A percentile compares a stretch with the other conserved stretches of the same genome.
Conservation (phyloP, 2,888 invertebrate genomes). For the Patella depressa region DNA sequence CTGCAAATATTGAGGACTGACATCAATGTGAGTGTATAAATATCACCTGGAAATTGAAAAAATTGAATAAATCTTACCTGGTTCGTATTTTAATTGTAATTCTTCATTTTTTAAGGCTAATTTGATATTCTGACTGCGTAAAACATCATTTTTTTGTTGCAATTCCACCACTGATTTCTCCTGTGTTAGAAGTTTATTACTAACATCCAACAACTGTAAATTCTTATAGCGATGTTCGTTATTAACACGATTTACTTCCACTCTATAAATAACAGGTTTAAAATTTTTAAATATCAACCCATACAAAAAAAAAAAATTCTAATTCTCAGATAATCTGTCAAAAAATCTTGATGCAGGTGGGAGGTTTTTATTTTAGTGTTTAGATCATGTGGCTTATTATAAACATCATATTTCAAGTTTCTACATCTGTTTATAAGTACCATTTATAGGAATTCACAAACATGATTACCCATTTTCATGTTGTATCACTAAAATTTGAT, state of each 20-base stretch:
- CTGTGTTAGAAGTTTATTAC: conserved; percentile 39
- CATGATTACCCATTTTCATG: too few relatives aligned
- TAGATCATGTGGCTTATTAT: too few relatives aligned
- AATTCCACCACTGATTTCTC: conserved; percentile 40
- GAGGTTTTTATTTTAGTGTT: background rate
- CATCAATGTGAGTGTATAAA: too few relatives aligned
- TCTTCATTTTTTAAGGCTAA: conserved; percentile 48
- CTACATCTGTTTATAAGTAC: too few relatives aligned
- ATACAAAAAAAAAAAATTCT: background rate
- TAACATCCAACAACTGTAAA: conserved; percentile 43
- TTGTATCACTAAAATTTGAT: too few relatives aligned
- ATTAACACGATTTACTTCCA: conserved; percentile 22
- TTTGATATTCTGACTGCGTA: conserved; percentile 48
- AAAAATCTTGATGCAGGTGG: too few relatives aligned
- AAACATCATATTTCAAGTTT: too few relatives aligned
- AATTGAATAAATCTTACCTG: conserved; percentile 39
- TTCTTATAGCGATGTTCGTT: conserved; percentile 38
- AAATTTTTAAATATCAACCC: background rate
- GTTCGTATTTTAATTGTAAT: conserved; percentile 54
- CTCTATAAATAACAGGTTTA: conserved; percentile 18
- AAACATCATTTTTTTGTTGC: conserved; percentile 42
- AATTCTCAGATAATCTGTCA: too few relatives aligned
- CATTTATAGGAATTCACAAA: too few relatives aligned
- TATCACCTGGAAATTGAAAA: too few relatives aligned
- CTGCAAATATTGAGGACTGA: too few relatives aligned